phyloP scores from a whole-genome alignment of 1,140 invertebrate species.

The Pollicipes pollicipes region DNA sequence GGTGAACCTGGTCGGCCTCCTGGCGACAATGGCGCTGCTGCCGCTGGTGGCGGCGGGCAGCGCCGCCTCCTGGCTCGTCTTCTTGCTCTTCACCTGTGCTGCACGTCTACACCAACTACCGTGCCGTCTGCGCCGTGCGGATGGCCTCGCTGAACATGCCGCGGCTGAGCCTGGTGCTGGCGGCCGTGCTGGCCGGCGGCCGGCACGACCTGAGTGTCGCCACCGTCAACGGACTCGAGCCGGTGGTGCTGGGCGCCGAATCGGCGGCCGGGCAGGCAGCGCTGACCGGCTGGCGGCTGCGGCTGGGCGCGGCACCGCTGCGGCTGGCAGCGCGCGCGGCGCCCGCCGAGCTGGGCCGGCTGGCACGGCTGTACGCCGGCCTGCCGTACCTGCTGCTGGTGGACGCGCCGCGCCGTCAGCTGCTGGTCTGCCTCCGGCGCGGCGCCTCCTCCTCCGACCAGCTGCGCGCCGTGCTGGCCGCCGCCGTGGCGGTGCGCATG shows the following conservation, averaged over 20 bases:
- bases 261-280: background rate
- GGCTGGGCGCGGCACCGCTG: background rate
- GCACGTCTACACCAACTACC: slow-evolving; percentile 72
- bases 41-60: slow-evolving; percentile 36
- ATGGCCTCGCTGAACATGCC: slow-evolving; percentile 62
- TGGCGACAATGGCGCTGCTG: slow-evolving; percentile 55
- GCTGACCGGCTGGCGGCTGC: background rate
- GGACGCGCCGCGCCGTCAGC: background rate
- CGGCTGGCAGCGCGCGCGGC: background rate
- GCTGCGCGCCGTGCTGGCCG: background rate
- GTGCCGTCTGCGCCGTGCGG: slow-evolving; percentile 51
- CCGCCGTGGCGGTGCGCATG: background rate
- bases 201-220: background rate
- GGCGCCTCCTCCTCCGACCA: background rate
- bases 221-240: background rate
- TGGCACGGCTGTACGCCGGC: background rate
- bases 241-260: background rate
- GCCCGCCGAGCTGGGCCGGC: background rate
- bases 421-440: background rate
- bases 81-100: slow-evolving; percentile 51
- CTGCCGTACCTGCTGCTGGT: background rate
- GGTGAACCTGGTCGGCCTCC: slow-evolving; percentile 70
- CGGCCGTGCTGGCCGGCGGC: background rate
- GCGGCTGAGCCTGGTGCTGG: slow-evolving; percentile 31
- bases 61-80: slow-evolving; percentile 42